Evolutionary conservation across 1,140 invertebrate genomes (phyloP).

Genomic region (Lethocerus indicus): DNA sequence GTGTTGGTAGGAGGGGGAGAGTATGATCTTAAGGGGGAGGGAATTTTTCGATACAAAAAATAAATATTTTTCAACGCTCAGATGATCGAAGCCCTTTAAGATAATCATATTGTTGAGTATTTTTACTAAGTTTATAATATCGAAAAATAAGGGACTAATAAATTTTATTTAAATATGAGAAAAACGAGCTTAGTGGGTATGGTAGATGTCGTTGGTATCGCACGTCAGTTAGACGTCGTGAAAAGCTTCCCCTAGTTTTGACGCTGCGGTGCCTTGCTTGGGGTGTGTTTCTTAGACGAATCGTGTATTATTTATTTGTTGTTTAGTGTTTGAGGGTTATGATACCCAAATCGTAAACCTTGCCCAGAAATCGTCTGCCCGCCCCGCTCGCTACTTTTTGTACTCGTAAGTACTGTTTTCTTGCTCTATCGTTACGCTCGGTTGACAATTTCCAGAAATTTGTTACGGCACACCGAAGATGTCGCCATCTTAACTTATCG

Average conservation of each 20-base stretch:
- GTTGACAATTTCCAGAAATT: slow-evolving; percentile 14
- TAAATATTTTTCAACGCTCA: too few relatives aligned
- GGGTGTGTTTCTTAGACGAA: slow-evolving; percentile 1
- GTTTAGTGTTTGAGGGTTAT: neutral
- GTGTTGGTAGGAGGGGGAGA: too few relatives aligned
- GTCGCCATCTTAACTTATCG: slow-evolving; percentile 15
- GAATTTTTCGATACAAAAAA: too few relatives aligned
- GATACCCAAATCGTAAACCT: too few relatives aligned
- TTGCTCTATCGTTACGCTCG: too few relatives aligned
- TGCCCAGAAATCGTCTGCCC: too few relatives aligned
- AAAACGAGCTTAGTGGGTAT: neutral
- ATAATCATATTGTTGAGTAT: too few relatives aligned
- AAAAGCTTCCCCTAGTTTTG: slow-evolving; percentile 13
- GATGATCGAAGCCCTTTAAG: too few relatives aligned
- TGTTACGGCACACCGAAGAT: slow-evolving; percentile 9
- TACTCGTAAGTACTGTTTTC: slow-evolving; percentile 1
- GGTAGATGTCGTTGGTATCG: slow-evolving; percentile 11
- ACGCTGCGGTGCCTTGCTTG: slow-evolving; percentile 8
- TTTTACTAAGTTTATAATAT: too few relatives aligned
- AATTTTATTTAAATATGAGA: neutral
- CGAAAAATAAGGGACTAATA: neutral
- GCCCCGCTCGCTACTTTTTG: slow-evolving; percentile 3
- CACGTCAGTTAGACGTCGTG: slow-evolving; percentile 7
- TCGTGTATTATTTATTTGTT: neutral
- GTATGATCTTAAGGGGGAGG: too few relatives aligned